Conservation (phyloP, 2,797 vertebrate species). For the Argyrosomus regius region DNA sequence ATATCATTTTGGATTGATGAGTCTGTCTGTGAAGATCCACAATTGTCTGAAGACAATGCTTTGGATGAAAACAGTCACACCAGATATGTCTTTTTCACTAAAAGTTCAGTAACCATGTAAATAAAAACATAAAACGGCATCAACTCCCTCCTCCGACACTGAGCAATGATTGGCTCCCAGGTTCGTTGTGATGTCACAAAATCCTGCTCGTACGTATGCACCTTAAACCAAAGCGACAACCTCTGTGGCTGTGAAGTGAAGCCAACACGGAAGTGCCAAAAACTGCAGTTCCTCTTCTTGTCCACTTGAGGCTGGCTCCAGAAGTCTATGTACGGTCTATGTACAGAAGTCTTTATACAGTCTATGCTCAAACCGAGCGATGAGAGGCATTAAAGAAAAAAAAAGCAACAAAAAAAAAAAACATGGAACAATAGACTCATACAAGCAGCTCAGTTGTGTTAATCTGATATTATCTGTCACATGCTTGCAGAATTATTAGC, state of each 20-base stretch:
- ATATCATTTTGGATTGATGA: slow-evolving; percentile 6
- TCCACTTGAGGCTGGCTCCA: no score
- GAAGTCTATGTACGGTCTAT: no score
- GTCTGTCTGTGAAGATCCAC: neutral
- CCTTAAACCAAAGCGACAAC: no score
- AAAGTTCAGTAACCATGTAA: neutral
- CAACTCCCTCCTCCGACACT: neutral
- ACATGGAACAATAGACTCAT: neutral
- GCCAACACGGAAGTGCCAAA: no score
- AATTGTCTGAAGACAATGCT: neutral
- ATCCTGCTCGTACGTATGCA: neutral
- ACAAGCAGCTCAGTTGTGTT: neutral
- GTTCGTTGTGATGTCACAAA: slow-evolving; percentile 1
- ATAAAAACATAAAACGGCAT: neutral
- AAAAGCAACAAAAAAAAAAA: neutral
- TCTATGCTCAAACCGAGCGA: neutral
- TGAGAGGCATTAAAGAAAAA: no score
- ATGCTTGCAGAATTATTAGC: neutral
- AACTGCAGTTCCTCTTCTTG: no score
- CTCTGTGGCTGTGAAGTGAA: no score
- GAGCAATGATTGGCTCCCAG: neutral
- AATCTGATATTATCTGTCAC: neutral
- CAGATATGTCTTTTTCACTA: no score
- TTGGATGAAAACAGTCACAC: no score
- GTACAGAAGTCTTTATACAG: no score